Conservation (phyloP, 2,888 invertebrate genomes). For the Nymphalis urticae region DNA sequence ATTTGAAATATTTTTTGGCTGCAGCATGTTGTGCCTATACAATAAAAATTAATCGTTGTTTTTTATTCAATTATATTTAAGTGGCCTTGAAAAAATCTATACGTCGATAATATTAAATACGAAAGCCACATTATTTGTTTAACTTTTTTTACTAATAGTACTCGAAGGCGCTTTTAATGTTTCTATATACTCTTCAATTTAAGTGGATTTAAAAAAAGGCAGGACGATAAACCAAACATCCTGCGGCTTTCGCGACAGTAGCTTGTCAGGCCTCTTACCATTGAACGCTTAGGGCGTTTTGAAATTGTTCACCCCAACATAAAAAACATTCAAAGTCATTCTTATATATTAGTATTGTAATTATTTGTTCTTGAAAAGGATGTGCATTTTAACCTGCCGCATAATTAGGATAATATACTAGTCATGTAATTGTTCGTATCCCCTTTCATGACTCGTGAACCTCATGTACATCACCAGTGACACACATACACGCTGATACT, state of each 20-base stretch:
- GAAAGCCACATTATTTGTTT: no score
- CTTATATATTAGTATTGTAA: not conserved
- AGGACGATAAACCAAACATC: not conserved
- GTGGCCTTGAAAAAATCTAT: not conserved
- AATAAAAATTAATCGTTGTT: no score
- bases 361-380: not conserved
- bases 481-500: no score
- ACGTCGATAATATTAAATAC: no score
- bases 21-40: no score
- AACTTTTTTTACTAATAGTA: no score
- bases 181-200: not conserved
- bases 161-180: not conserved
- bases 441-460: no score
- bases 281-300: not conserved
- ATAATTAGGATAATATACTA: not conserved
- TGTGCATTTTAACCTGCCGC: not conserved
- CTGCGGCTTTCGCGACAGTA: not conserved
- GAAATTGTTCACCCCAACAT: not conserved
- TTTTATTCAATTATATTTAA: no score
- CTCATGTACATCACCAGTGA: no score
- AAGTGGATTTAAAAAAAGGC: not conserved
- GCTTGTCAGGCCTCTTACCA: not conserved
- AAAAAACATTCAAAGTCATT: slow-evolving; percentile 2
- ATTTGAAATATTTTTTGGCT: no score
- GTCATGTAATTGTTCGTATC: not conserved